phyloP scores from a whole-genome alignment of 2,797 vertebrate genomes.

The Adrianichthys oophorus region DNA sequence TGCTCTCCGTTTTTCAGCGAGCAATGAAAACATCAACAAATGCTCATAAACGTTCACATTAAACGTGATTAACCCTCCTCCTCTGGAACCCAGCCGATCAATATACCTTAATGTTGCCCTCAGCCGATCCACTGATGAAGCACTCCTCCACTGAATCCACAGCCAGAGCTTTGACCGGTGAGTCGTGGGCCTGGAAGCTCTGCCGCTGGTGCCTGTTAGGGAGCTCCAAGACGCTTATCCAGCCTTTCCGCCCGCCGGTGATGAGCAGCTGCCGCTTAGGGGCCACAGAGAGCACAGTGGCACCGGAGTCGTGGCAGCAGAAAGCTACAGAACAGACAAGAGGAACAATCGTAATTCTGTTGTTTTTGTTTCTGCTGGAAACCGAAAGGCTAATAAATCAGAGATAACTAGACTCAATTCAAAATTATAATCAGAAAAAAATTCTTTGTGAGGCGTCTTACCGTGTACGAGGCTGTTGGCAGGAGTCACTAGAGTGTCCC shows the following conservation, averaged over 20 bases:
- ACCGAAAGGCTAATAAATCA: no score
- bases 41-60: not conserved
- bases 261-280: conserved; percentile 92
- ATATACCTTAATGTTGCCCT: conserved; percentile 96
- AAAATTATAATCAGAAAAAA: not conserved
- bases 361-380: no score
- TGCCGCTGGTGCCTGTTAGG: conserved; percentile 86
- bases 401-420: no score
- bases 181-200: conserved; percentile 96
- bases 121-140: conserved; percentile 95
- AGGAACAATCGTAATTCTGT: not conserved
- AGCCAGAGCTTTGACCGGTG: conserved; percentile 92
- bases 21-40: conserved; percentile 5
- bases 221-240: conserved; percentile 91
- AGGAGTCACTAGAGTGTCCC: conserved; percentile 94
- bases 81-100: not conserved
- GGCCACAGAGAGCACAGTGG: conserved; percentile 91
- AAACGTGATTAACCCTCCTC: not conserved
- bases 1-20: conserved; percentile 2
- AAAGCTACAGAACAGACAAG: conserved; percentile 80
- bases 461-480: conserved; percentile 90
- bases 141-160: conserved; percentile 89
- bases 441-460: conserved; percentile 66
- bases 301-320: conserved; percentile 91
- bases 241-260: conserved; percentile 94